Conservation (phyloP, 2,113 vertebrate genomes). For the Clupea harengus region DNA sequence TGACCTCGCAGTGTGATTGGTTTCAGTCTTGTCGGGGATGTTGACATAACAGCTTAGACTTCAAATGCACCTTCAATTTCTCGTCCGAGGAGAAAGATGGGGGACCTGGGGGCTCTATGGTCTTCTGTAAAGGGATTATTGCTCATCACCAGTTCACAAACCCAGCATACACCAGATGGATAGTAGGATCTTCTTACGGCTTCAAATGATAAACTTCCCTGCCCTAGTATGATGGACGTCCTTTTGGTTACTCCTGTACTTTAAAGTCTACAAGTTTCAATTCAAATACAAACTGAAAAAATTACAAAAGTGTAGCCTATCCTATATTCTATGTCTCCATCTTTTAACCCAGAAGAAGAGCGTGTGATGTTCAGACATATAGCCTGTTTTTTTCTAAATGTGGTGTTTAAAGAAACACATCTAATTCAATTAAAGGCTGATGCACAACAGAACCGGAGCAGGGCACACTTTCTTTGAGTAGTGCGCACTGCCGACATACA, state of each 20-base stretch:
- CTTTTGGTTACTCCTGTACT: too few species aligned
- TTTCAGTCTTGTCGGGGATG: slow-evolving; percentile 57
- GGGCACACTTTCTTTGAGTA: background rate
- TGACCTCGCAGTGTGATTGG: slow-evolving; percentile 55
- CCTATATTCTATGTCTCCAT: too few species aligned
- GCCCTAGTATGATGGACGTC: too few species aligned
- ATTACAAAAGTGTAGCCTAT: too few species aligned
- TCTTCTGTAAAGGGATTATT: background rate
- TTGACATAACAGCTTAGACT: slow-evolving; percentile 64
- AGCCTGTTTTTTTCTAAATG: too few species aligned
- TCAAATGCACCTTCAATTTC: slow-evolving; percentile 48
- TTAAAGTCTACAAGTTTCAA: too few species aligned
- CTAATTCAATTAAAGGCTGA: background rate
- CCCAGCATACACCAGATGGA: background rate
- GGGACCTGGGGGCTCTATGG: too few species aligned
- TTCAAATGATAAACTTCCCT: too few species aligned
- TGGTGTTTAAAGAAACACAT: background rate
- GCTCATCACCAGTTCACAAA: background rate
- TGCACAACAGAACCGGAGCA: background rate
- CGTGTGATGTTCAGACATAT: too few species aligned
- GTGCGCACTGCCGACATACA: slow-evolving; percentile 36
- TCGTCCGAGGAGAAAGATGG: background rate
- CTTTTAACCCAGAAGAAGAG: too few species aligned
- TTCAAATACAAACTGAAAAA: too few species aligned
- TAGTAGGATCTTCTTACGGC: too few species aligned